These are phyloP conservation scores for Leptinotarsa lineolata DNA, from an alignment of 1,140 invertebrate genomes.

Conservation along the genomic window DNA sequence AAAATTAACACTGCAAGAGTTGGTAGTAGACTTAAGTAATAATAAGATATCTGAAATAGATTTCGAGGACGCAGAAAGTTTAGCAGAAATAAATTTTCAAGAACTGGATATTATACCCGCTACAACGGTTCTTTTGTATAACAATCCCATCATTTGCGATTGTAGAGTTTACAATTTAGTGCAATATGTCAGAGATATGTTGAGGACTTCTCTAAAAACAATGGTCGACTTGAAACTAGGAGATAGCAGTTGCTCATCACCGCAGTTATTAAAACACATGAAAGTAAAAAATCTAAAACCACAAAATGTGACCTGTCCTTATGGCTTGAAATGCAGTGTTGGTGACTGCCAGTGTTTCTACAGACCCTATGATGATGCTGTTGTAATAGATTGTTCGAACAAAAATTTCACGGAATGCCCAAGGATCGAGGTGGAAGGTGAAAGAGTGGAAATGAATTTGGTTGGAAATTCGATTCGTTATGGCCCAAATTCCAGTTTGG, in stretches of 20 bases:
- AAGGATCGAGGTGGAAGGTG: background rate
- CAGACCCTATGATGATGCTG: background rate
- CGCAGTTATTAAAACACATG: background rate
- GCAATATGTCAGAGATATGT: background rate
- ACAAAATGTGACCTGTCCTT: background rate
- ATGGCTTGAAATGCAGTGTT: background rate
- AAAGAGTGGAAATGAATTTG: background rate
- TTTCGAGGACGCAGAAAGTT: background rate
- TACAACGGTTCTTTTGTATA: background rate
- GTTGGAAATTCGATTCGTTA: background rate
- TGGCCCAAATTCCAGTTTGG: background rate
- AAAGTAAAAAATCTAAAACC: background rate
- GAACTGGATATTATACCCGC: background rate
- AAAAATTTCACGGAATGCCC: conserved; percentile 1
- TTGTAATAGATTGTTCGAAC: background rate
- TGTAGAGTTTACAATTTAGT: conserved; percentile 7
- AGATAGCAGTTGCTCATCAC: background rate
- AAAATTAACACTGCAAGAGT: background rate
- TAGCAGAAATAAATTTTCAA: background rate
- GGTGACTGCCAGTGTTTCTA: background rate
- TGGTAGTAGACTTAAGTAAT: background rate
- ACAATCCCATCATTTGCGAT: background rate
- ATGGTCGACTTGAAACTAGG: conserved; percentile 5
- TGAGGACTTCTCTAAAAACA: background rate
- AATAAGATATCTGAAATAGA: background rate